Base-by-base conservation (phyloP, 2,113 vertebrate species). In the Mugil cephalus region DNA sequence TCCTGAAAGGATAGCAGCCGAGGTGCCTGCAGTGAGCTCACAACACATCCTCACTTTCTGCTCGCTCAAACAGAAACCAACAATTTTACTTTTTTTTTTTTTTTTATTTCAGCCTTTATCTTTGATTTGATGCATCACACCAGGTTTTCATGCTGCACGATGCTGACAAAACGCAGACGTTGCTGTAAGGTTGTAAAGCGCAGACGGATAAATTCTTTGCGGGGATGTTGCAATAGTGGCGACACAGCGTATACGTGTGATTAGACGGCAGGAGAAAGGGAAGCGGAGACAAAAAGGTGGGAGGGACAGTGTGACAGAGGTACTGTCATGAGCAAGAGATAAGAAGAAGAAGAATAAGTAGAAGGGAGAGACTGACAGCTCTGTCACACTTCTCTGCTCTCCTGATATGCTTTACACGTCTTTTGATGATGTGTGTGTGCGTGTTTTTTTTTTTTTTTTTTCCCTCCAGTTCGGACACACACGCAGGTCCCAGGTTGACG, bases 1-100 rank as follows among this genome's bases (percentile, higher is more conserved):
- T 81, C 35, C 77, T 83, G 83, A 83, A 81, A 76, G 74, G 74
- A 85, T 68, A 83, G 79, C 79, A 77, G 24, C 5, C 24, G 24
- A 30, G 24, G 24, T 30, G 5, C 5, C 24, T 30, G 24, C 24
- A 3, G 24, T 30, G 24, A 30, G 19, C 24, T 61, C 12, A 58
- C 13, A 62, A 11, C 4, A 61, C 13, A 36, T 7, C 7, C 5
- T 14, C 0, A 34, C 13, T 21, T 43, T 61, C 15, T 13, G 15
- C n/a, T 73, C 17, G 18, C 39, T 58, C 13, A 34, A 58, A 43
- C n/a, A 13, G 13, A 45, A n/a, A n/a, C n/a, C n/a, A n/a, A n/a
- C n/a, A n/a, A n/a, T n/a, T n/a, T n/a, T n/a, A n/a, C n/a, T n/a
- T n/a, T n/a, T n/a, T n/a, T n/a, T n/a, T n/a, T n/a, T n/a, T n/a